Percentiles rank a stretch among this genome's conserved stretches.
phyloP scores from a whole-genome alignment of 2,797 vertebrate genomes.

The Halcyon badia region DNA sequence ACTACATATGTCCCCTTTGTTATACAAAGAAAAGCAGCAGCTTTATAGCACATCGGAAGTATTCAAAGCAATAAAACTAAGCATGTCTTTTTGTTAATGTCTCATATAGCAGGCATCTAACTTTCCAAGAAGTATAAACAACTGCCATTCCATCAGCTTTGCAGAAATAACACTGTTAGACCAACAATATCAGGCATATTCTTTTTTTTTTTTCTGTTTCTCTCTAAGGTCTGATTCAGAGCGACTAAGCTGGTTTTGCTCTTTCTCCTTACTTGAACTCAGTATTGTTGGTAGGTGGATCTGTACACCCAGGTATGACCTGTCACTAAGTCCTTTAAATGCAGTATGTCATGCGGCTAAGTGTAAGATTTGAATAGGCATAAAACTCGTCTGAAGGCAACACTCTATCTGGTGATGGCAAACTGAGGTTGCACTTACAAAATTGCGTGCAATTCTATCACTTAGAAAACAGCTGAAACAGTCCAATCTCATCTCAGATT shows the following conservation, averaged over 20 bases:
- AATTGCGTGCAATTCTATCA: neutral
- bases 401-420: neutral
- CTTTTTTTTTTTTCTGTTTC: neutral
- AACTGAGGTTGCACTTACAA: neutral
- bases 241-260: neutral
- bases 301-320: neutral
- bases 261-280: neutral
- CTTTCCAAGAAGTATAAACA: slow-evolving; percentile 54
- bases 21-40: slow-evolving; percentile 52
- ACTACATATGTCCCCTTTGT: slow-evolving; percentile 39
- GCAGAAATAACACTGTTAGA: slow-evolving; percentile 41
- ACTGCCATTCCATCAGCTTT: slow-evolving; percentile 31
- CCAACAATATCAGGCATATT: neutral
- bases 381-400: neutral
- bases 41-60: slow-evolving; percentile 45
- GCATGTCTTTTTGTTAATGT: slow-evolving; percentile 47
- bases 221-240: neutral
- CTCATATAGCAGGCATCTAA: slow-evolving; percentile 54
- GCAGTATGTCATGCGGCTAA: neutral
- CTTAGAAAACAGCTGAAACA: neutral
- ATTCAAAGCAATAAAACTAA: slow-evolving; percentile 50
- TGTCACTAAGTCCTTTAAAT: neutral
- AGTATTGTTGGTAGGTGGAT: neutral
- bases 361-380: neutral
- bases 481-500: neutral